These are phyloP conservation scores for Vanessa cardui DNA, from an alignment of 2,888 invertebrate species.

Conservation along the genomic window DNA sequence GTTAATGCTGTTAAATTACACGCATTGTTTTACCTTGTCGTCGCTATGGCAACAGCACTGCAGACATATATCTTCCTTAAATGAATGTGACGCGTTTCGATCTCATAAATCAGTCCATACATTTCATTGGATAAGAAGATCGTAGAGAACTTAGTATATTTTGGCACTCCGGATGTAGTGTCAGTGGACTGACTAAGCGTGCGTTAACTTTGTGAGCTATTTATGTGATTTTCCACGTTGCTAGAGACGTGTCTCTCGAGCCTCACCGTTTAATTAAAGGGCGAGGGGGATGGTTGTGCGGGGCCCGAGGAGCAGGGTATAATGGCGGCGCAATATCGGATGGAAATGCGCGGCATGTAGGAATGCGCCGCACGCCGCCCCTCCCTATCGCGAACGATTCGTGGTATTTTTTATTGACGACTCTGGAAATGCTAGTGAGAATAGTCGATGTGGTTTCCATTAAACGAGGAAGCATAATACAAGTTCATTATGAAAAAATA, in stretches of 20 bases:
- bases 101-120: background rate
- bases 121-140: background rate
- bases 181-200: conserved; percentile 54
- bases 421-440: conserved; percentile 72
- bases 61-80: conserved; percentile 14
- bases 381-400: conserved; percentile 78
- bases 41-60: conserved; percentile 55
- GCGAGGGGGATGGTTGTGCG: conserved; percentile 70
- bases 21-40: conserved; percentile 73
- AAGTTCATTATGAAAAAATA: conserved; percentile 30
- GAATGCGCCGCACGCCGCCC: conserved; percentile 79
- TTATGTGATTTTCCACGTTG: conserved; percentile 79
- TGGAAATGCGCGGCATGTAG: conserved; percentile 83
- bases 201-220: conserved; percentile 71
- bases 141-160: background rate
- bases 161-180: conserved; percentile 40
- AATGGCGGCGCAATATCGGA: conserved; percentile 83
- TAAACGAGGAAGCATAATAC: conserved; percentile 29
- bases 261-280: conserved; percentile 83
- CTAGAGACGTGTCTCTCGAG: conserved; percentile 79
- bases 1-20: conserved; percentile 74
- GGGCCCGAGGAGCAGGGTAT: conserved; percentile 71
- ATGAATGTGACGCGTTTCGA: conserved; percentile 22
- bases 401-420: conserved; percentile 83
- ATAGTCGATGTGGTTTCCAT: conserved; percentile 57